Conservation (phyloP, 2,888 invertebrate species). For the Villa cingulata region DNA sequence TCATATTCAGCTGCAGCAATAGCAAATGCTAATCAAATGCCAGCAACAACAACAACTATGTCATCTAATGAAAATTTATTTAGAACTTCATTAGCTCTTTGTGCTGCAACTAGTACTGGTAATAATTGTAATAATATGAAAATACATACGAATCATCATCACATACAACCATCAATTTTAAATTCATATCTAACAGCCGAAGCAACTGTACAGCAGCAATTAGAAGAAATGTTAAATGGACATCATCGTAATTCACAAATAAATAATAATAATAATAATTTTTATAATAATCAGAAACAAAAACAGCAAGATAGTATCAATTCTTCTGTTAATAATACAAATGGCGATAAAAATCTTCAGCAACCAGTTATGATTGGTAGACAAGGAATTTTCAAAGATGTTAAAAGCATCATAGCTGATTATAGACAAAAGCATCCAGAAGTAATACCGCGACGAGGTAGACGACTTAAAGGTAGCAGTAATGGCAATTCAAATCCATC, state of each 20-base stretch:
- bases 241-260: neutral
- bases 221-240: slow-evolving; percentile 20
- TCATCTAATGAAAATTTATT: neutral
- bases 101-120: neutral
- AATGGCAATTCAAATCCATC: slow-evolving; percentile 13
- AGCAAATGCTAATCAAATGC: neutral
- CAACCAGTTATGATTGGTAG: slow-evolving; percentile 38
- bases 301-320: neutral
- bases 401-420: slow-evolving; percentile 69
- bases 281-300: neutral
- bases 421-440: slow-evolving; percentile 65
- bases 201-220: slow-evolving; percentile 16
- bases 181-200: slow-evolving; percentile 19
- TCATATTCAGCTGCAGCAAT: neutral
- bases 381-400: slow-evolving; percentile 67
- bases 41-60: neutral
- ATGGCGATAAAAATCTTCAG: slow-evolving; percentile 15
- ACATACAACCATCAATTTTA: slow-evolving; percentile 14
- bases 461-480: slow-evolving; percentile 40
- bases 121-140: no score
- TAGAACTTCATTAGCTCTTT: neutral
- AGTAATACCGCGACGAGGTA: slow-evolving; percentile 54
- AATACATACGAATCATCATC: neutral
- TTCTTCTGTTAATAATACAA: slow-evolving; percentile 21
- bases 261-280: neutral